Evolutionary conservation across 1,140 invertebrate genomes (phyloP), one percentile per base, ranked within the genome.

Genomic region (Drosophila subobscura): DNA sequence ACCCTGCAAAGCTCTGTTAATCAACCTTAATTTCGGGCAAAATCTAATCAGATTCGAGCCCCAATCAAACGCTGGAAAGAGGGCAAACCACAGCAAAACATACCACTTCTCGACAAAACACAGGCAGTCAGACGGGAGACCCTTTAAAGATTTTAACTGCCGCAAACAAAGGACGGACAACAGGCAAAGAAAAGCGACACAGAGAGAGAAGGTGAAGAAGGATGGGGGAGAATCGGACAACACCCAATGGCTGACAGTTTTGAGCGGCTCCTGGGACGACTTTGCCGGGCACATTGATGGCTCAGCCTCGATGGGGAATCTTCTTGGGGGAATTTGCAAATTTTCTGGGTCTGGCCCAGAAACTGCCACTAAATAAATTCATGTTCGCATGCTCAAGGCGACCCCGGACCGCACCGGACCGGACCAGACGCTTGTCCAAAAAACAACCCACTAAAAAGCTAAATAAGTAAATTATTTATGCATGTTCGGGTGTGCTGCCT

Each of bases 381-480:
- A 86, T 77, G 81, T 77, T 63, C 77, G 72, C 81, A 80, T 60
- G 73, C 81, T 70, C 45, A 72, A 86, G 80, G 74, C 55, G 47
- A 53, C 41, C 53, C 66, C 16, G 29, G 10, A 40, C 14, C 59
- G 42, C 27, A 52, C n/a, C 22, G 42, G 25, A 40, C 27, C 37
- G 41, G 37, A 56, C 16, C 16, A 20, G 16, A 20, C 10, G 4
- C 12, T 37, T 4, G 33, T 16, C 16, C 50, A 25, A 14, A 60
- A 7, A 27, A 47, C 16, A 58, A 16, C 49, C 52, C 68, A 73
- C 60, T 65, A 46, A 75, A 78, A 83, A 83, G 60, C 70, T 37
- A 78, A 86, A 78, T 86, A 86, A 88, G 83, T 88, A 68, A 88
- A 86, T 88, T 78, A 83, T 86, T 88, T 88, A 86, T 86, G 83